Conservation (phyloP, 2,797 vertebrate genomes). For the Fistularia commersonii region DNA sequence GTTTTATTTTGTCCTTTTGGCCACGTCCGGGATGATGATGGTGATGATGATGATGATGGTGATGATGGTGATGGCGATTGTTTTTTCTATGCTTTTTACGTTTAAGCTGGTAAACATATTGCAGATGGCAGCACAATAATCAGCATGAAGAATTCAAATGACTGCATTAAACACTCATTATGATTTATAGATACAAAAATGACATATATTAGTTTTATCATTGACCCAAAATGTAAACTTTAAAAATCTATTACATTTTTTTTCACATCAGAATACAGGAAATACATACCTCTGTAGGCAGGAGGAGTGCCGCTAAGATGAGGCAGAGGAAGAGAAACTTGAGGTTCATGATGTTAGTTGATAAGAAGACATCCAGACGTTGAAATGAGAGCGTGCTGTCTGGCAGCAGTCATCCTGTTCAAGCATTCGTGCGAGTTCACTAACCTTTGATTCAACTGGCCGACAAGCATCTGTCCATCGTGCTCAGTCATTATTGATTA, state of each 20-base stretch:
- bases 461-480: slow-evolving; percentile 13
- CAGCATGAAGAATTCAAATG: too few species aligned
- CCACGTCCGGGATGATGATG: not conserved
- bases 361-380: slow-evolving; percentile 32
- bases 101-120: slow-evolving; percentile 44
- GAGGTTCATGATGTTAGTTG: slow-evolving; percentile 66
- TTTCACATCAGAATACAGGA: slow-evolving; percentile 2
- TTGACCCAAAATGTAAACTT: too few species aligned
- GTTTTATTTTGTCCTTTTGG: not conserved
- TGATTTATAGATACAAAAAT: not conserved
- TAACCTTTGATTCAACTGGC: slow-evolving; percentile 52
- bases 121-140: not conserved
- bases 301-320: slow-evolving; percentile 57
- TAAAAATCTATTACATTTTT: too few species aligned
- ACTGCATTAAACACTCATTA: not conserved
- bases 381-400: slow-evolving; percentile 21
- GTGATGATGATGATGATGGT: not conserved
- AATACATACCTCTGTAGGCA: slow-evolving; percentile 70
- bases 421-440: slow-evolving; percentile 35
- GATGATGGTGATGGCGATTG: not conserved
- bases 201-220: too few species aligned
- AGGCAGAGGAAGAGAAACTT: slow-evolving; percentile 65
- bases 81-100: slow-evolving; percentile 22
- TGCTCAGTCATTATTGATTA: slow-evolving; percentile 48
- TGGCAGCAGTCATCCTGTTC: slow-evolving; percentile 24